Evolutionary conservation across 1,140 invertebrate species (phyloP), one percentile per base, ranked within the genome.

Genomic region (Piezodorus guildinii): DNA sequence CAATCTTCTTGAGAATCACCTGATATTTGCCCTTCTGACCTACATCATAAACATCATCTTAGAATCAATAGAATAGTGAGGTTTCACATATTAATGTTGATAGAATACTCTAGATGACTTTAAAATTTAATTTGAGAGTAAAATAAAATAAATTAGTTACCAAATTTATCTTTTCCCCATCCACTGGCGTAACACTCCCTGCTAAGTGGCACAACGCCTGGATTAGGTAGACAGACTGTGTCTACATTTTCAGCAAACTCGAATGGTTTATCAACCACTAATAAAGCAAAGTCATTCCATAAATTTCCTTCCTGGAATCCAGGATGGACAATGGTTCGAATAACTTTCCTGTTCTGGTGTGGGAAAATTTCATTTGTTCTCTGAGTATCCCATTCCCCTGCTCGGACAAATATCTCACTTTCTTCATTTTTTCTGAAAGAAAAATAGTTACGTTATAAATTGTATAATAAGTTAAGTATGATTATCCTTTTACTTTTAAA

Each of bases 161-260:
- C 68, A 67, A 88, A 91, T 9, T 78, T 72, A 68, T 86, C 80
- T 67, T 83, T 85, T 10, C 86, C 86, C 86, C 86, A 90, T 12
- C 86, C 86, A 27, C 80, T 81, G 1, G 85, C 83, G 66, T 81
- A 77, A 70, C 86, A 90, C 5, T 67, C 70, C 19, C 71, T 72
- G 19, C 76, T 72, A 5, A 73, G 65, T 64, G 81, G 76, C 56
- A 65, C 25, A 44, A 68, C 67, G 27, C 72, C 72, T 60, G 76
- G 71, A 0, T 76, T 71, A 0, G 86, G 85, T 3, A 92, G 73
- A 70, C 90, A 93, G n/a, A 85, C 77, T 0, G 83, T 72, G 64
- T 86, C 82, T 4, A 91, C 80, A 68, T 90, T 86, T n/a, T 85
- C 82, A 3, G 76, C 77, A 3, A 81, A 71, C 0, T 76, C 69